These are phyloP conservation scores for Exocentrus adspersus DNA, from an alignment of 2,888 invertebrate genomes.

Conservation along the genomic window DNA sequence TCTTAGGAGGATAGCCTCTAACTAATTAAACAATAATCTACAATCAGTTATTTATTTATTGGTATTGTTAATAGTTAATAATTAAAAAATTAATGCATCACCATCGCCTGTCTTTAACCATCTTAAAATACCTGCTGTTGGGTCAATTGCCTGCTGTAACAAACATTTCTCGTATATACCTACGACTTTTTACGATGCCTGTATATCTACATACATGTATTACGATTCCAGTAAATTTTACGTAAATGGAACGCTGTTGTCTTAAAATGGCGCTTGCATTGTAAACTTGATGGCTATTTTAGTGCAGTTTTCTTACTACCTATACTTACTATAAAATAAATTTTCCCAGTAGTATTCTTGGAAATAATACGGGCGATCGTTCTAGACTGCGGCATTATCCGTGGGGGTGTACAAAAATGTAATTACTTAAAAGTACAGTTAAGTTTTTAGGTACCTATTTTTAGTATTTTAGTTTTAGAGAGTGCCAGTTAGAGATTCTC, in stretches of 20 bases:
- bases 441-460: no score
- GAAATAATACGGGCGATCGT: no score
- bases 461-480: no score
- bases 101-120: not conserved
- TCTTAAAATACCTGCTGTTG: not conserved
- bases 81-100: not conserved
- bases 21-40: no score
- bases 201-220: constrained; percentile 8
- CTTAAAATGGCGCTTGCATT: constrained; percentile 1
- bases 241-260: constrained; percentile 4
- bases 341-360: not conserved
- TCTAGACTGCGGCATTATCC: no score
- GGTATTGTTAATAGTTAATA: no score
- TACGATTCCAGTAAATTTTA: constrained; percentile 9
- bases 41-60: no score
- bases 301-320: not conserved
- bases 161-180: constrained; percentile 8
- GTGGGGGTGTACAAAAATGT: no score
- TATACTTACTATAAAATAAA: no score
- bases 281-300: constrained; percentile 7
- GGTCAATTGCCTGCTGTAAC: constrained; percentile 13
- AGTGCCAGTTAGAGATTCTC: no score
- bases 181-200: constrained; percentile 7
- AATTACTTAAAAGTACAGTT: no score
- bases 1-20: not conserved